Percentiles rank a stretch among this genome's conserved stretches.
These are phyloP conservation scores for Chrysochloris asiatica DNA, from an alignment of 2,113 vertebrate genomes.

Conservation along the genomic window DNA sequence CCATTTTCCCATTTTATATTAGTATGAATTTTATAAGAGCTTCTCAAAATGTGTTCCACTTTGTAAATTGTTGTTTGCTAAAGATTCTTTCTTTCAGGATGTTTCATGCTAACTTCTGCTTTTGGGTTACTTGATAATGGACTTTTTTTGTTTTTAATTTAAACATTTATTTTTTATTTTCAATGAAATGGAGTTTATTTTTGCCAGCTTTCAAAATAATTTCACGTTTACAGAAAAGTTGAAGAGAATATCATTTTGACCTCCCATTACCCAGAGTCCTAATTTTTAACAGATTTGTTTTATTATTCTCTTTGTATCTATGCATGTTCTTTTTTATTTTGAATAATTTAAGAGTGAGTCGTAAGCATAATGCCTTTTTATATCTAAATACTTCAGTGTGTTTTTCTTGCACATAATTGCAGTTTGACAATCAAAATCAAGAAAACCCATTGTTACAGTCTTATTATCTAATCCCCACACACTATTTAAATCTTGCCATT, in stretches of 20 bases:
- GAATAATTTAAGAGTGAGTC: background rate
- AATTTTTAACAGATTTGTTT: slow-evolving; percentile 23
- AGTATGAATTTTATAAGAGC: background rate
- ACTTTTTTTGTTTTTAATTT: no score
- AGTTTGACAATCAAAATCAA: background rate
- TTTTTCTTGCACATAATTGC: background rate
- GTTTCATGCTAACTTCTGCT: background rate
- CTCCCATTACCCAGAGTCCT: background rate
- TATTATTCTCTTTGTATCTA: background rate
- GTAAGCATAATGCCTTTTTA: background rate
- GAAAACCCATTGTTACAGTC: background rate
- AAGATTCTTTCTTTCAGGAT: background rate
- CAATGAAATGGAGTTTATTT: background rate
- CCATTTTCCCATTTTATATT: background rate
- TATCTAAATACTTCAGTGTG: background rate
- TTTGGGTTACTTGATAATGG: background rate
- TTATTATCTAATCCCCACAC: background rate
- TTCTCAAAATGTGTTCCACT: background rate
- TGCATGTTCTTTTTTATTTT: background rate
- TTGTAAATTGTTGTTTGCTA: background rate
- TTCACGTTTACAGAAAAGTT: slow-evolving; percentile 5
- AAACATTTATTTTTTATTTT: no score
- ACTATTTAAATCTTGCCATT: background rate
- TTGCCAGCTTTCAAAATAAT: background rate
- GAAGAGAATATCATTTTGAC: background rate